Conservation (phyloP, 2,797 vertebrate genomes). For the Pygocentrus nattereri region DNA sequence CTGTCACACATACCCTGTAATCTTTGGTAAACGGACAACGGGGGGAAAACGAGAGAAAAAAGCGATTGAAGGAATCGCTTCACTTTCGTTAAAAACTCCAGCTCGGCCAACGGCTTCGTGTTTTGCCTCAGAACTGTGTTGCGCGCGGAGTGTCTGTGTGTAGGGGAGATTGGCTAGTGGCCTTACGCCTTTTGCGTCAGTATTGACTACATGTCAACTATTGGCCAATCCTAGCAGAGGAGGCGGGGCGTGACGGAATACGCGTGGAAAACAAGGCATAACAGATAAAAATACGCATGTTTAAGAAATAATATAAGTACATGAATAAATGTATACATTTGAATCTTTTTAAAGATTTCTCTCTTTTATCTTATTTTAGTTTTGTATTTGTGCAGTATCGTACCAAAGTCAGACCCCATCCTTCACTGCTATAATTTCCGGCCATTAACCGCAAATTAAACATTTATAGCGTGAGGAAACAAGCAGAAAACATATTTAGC, state of each 20-base stretch:
- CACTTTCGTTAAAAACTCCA: background rate
- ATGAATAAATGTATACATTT: too few relatives aligned
- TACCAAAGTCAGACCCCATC: too few relatives aligned
- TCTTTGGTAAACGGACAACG: constrained; percentile 27
- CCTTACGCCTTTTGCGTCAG: background rate
- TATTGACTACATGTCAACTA: background rate
- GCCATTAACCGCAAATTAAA: too few relatives aligned
- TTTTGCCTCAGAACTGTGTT: background rate
- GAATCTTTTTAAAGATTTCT: too few relatives aligned
- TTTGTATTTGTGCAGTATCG: too few relatives aligned
- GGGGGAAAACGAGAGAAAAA: constrained; percentile 6
- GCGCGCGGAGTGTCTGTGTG: background rate
- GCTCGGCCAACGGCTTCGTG: background rate
- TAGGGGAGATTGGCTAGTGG: background rate
- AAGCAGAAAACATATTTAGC: too few relatives aligned
- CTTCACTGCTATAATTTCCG: too few relatives aligned
- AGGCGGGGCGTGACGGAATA: background rate
- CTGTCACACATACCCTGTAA: constrained; percentile 44
- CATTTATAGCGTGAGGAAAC: too few relatives aligned
- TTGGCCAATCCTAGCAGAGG: background rate
- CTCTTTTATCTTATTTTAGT: too few relatives aligned
- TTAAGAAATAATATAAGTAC: too few relatives aligned
- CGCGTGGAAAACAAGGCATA: background rate
- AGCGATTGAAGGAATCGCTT: constrained; percentile 19
- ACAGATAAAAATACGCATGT: background rate